These are phyloP conservation scores for Sanderia malayensis DNA, from an alignment of 30 jellyfish, hydroid and myxozoan genomes.

Conservation along the genomic window DNA sequence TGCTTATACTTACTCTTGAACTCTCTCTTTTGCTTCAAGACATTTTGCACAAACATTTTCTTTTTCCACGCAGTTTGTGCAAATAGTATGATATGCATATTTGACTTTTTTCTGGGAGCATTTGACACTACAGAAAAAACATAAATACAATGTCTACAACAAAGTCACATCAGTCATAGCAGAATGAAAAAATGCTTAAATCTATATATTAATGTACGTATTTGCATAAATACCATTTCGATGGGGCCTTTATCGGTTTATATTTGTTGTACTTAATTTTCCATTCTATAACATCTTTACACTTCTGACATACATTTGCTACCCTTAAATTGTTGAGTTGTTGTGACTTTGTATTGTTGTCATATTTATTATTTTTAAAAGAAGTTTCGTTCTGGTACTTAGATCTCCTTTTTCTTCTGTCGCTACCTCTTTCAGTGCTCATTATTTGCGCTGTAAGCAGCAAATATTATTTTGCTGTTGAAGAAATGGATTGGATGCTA, in stretches of 20 bases:
- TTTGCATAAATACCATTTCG: too few relatives aligned
- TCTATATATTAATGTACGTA: too few relatives aligned
- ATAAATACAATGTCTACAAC: too few relatives aligned
- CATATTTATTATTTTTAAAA: constrained; percentile 75
- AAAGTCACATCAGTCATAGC: too few relatives aligned
- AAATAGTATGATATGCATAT: constrained; percentile 83
- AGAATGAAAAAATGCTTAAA: too few relatives aligned
- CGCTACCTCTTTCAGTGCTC: constrained; percentile 77
- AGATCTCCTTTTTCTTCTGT: constrained; percentile 53
- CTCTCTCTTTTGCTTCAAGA: constrained; percentile 43
- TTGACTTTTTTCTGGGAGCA: constrained; percentile 74
- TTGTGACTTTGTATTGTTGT: constrained; percentile 60
- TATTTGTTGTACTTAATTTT: constrained; percentile 84
- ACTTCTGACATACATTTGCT: constrained; percentile 81
- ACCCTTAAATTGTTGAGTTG: constrained; percentile 53
- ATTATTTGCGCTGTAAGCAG: too few relatives aligned
- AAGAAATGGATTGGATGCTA: too few relatives aligned
- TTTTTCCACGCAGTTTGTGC: constrained; percentile 74
- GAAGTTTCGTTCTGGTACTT: constrained; percentile 65
- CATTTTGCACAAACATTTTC: constrained; percentile 85
- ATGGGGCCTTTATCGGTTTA: constrained; percentile 82
- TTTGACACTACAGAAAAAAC: constrained; percentile 51
- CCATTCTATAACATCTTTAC: constrained; percentile 93
- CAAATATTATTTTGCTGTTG: too few relatives aligned
- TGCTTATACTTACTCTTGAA: constrained; percentile 38